These are phyloP conservation scores for Pollenia griseotomentosa DNA, from an alignment of 2,888 invertebrate genomes.

Conservation along the genomic window DNA sequence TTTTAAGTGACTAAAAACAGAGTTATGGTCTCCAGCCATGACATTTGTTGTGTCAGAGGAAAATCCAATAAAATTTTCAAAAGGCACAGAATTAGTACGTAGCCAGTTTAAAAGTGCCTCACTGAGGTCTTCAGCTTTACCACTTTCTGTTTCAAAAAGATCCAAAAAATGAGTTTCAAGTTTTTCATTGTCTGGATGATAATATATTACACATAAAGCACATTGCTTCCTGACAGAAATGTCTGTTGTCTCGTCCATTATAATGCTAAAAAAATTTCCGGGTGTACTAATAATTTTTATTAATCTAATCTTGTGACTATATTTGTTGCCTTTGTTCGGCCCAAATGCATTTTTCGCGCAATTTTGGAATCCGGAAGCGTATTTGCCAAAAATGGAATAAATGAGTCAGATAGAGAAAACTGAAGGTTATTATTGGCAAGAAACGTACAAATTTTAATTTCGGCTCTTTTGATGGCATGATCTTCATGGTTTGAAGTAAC, in stretches of 20 bases:
- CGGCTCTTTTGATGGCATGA: no score
- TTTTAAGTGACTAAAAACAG: no score
- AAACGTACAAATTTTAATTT: no score
- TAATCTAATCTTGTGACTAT: neutral
- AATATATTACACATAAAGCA: slow-evolving; percentile 3
- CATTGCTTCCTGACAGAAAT: slow-evolving; percentile 2
- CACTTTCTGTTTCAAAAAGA: slow-evolving; percentile 4
- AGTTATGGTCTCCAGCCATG: no score
- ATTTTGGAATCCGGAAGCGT: no score
- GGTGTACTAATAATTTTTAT: slow-evolving; percentile 8
- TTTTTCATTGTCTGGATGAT: slow-evolving; percentile 9
- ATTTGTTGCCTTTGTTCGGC: neutral
- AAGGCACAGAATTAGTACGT: neutral
- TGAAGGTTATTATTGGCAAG: no score
- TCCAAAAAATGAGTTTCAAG: slow-evolving; percentile 4
- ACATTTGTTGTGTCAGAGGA: slow-evolving; percentile 12
- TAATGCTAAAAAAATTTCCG: neutral
- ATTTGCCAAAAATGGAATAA: no score
- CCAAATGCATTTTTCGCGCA: no score
- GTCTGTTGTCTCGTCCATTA: neutral
- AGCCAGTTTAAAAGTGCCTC: slow-evolving; percentile 6
- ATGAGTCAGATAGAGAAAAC: no score
- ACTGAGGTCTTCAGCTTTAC: neutral
- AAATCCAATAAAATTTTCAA: slow-evolving; percentile 3
- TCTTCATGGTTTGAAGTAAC: no score